Evolutionary conservation across 2,113 vertebrate genomes (phyloP).

Genomic region (Typhlomys cinereus): DNA sequence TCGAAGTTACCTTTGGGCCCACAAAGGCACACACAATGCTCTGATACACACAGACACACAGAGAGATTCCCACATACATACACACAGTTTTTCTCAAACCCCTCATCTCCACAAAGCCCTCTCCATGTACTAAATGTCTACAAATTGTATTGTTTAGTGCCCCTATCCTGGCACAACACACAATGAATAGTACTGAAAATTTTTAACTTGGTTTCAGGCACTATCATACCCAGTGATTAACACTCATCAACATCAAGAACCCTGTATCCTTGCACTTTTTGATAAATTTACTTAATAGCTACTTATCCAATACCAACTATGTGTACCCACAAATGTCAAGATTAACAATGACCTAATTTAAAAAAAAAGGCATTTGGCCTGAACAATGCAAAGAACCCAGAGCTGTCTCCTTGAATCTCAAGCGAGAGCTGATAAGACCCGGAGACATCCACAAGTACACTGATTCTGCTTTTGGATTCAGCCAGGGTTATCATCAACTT

Average conservation of each 20-base stretch:
- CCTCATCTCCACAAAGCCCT: constrained; percentile 35
- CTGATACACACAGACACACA: too few species aligned
- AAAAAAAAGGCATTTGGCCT: not conserved
- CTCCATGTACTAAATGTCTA: constrained; percentile 24
- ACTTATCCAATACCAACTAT: not conserved
- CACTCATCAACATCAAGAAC: not conserved
- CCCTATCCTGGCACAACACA: constrained; percentile 1
- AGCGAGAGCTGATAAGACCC: not conserved
- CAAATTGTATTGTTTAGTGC: not conserved
- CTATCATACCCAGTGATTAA: not conserved
- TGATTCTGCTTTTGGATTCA: constrained; percentile 48
- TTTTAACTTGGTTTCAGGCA: not conserved
- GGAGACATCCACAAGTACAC: not conserved
- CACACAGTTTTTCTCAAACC: not conserved
- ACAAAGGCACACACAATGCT: too few species aligned
- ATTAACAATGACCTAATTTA: constrained; percentile 1
- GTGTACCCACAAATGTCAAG: not conserved
- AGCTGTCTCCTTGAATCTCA: not conserved
- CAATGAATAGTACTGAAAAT: not conserved
- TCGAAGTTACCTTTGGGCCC: too few species aligned
- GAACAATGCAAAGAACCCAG: constrained; percentile 5
- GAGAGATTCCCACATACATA: too few species aligned
- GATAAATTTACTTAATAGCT: not conserved
- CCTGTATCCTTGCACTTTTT: not conserved
- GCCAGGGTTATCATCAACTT: not conserved